Conservation (phyloP, 1,140 invertebrate genomes). For the Goniozus legneri region DNA sequence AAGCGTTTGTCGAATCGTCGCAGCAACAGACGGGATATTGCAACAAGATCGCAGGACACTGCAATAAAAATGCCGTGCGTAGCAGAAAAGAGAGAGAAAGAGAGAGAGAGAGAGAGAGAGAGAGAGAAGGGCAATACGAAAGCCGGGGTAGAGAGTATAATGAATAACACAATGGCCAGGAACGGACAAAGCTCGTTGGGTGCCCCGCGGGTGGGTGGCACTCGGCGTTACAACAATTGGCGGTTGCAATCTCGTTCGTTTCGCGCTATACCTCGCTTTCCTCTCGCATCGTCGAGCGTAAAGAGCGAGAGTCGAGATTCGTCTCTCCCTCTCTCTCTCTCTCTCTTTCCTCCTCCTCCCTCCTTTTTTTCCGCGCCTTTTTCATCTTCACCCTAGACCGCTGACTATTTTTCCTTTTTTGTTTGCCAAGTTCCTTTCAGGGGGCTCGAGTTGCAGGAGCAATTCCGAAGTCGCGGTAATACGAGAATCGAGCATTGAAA, state of each 20-base stretch:
- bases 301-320: too few species aligned
- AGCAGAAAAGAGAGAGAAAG: conserved; percentile 27
- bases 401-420: conserved; percentile 12
- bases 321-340: conserved; percentile 5
- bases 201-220: too few species aligned
- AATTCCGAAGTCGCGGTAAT: too few species aligned
- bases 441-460: too few species aligned
- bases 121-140: too few species aligned
- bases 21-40: conserved; percentile 24
- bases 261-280: conserved; percentile 21
- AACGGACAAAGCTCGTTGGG: too few species aligned
- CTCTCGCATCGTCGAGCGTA: not conserved
- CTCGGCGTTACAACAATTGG: conserved; percentile 22
- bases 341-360: not conserved
- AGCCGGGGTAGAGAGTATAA: too few species aligned
- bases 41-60: conserved; percentile 12
- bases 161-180: too few species aligned
- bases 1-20: conserved; percentile 18
- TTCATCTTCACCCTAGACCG: conserved; percentile 4
- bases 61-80: conserved; percentile 28
- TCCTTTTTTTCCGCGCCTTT: not conserved
- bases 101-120: conserved; percentile 3
- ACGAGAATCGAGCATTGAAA: too few species aligned
- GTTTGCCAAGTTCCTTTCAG: too few species aligned
- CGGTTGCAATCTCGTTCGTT: conserved; percentile 46